A percentile compares a stretch with the other conserved stretches of the same genome.
phyloP scores from a whole-genome alignment of 2,888 invertebrate genomes.

The Candidula unifasciata region DNA sequence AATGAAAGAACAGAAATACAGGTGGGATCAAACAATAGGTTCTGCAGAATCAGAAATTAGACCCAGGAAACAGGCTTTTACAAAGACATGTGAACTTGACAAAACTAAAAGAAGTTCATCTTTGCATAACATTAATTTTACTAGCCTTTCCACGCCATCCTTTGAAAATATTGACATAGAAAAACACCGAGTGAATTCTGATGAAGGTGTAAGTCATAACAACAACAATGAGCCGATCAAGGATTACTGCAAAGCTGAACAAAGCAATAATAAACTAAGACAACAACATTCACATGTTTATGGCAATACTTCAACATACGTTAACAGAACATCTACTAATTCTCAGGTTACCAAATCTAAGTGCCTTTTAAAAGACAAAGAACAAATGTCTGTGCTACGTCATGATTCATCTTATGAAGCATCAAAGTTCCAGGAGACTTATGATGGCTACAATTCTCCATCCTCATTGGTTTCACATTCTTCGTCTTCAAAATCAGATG shows the following conservation, averaged over 20 bases:
- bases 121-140: conserved; percentile 59
- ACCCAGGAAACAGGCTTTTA: conserved; percentile 61
- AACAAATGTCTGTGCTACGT: neutral
- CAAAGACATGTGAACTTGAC: conserved; percentile 66
- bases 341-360: conserved; percentile 3
- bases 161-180: neutral
- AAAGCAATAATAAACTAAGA: neutral
- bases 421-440: neutral
- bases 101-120: conserved; percentile 71
- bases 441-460: neutral
- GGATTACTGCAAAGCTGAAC: neutral
- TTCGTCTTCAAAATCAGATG: conserved; percentile 29
- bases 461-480: neutral
- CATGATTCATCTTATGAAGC: neutral
- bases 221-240: neutral
- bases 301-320: neutral
- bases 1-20: neutral
- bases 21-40: conserved; percentile 66
- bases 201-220: neutral
- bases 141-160: neutral
- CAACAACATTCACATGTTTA: neutral
- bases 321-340: neutral
- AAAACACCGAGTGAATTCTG: neutral
- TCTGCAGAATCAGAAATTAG: conserved; percentile 69
- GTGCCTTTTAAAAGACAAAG: neutral